Conservation (phyloP, 2,113 vertebrate genomes). For the Thamnophis sirtalis region DNA sequence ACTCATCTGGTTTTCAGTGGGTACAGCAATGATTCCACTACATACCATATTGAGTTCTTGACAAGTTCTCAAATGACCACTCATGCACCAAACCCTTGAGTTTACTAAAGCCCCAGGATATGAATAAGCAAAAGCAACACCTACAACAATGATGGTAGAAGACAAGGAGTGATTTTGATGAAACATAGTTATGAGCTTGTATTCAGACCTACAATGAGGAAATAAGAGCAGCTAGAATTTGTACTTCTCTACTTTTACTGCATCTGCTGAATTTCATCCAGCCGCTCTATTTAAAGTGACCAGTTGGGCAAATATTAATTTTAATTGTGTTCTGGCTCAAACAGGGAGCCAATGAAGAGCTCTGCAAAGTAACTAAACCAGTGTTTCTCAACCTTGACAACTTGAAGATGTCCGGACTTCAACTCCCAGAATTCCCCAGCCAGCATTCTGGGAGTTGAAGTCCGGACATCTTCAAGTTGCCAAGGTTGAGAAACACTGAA, state of each 20-base stretch:
- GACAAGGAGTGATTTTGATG: neutral
- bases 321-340: neutral
- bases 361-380: neutral
- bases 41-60: neutral
- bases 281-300: neutral
- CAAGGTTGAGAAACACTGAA: no score
- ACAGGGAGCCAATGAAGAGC: neutral
- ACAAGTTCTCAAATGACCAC: neutral
- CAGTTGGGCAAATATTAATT: neutral
- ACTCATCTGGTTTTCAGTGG: neutral
- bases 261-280: neutral
- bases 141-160: neutral
- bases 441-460: no score
- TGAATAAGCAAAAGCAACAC: neutral
- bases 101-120: neutral
- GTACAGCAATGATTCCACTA: neutral
- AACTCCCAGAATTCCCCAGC: no score
- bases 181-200: neutral
- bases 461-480: no score
- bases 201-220: neutral
- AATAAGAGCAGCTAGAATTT: neutral
- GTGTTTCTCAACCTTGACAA: no score
- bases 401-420: no score
- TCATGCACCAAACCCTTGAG: neutral
- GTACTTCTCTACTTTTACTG: neutral